phyloP scores from a whole-genome alignment of 2,888 invertebrate genomes.

The Cyclophora punctaria region DNA sequence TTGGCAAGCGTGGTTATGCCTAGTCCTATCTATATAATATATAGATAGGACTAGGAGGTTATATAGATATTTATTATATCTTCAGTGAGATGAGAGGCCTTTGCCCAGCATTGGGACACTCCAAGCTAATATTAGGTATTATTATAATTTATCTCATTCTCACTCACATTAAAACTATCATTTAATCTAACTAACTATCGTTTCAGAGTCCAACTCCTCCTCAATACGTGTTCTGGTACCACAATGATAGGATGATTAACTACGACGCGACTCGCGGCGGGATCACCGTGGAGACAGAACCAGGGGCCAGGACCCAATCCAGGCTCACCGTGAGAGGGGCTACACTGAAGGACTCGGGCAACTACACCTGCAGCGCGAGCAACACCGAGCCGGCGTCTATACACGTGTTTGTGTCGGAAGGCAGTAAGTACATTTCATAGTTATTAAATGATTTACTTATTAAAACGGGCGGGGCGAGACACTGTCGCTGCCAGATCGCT shows the following conservation, averaged over 20 bases:
- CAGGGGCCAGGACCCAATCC: constrained; percentile 89
- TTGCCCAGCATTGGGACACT: no score
- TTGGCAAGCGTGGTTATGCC: no score
- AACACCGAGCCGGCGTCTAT: constrained; percentile 93
- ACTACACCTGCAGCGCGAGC: constrained; percentile 92
- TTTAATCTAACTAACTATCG: background rate
- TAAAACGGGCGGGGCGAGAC: no score
- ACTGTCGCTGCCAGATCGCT: no score
- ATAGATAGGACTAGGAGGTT: no score
- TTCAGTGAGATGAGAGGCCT: no score
- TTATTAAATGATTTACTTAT: no score
- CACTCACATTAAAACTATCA: background rate
- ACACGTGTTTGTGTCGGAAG: constrained; percentile 93
- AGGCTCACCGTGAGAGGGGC: constrained; percentile 90
- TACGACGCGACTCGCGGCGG: constrained; percentile 88
- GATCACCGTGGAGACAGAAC: constrained; percentile 90
- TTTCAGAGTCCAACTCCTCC: constrained; percentile 93
- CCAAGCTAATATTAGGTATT: background rate
- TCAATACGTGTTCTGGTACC: constrained; percentile 97
- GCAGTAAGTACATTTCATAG: constrained; percentile 66
- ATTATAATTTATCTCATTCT: background rate
- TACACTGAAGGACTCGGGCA: constrained; percentile 90
- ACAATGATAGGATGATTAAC: constrained; percentile 95
- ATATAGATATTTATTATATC: no score
- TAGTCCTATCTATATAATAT: no score